Percentiles rank a stretch among this genome's conserved stretches.
Conservation (phyloP, 1,140 invertebrate species). For the Heliconius hewitsoni region DNA sequence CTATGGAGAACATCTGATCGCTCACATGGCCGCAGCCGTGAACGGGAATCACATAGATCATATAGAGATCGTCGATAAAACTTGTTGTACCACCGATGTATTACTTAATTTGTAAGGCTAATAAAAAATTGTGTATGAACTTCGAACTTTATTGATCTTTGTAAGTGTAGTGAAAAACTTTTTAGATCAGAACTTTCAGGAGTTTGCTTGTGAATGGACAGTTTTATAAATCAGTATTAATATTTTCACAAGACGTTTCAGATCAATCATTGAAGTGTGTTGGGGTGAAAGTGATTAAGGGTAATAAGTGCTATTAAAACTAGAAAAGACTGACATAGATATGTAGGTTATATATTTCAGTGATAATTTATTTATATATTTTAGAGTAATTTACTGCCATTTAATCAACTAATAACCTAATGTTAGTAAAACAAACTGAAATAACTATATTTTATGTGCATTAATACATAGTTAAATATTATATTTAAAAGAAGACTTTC, state of each 20-base stretch:
- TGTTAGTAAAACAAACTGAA: slow-evolving; percentile 7
- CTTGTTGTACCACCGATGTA: slow-evolving; percentile 69
- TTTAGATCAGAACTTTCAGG: slow-evolving; percentile 40
- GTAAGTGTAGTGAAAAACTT: slow-evolving; percentile 73
- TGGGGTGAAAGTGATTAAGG: slow-evolving; percentile 42
- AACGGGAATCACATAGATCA: slow-evolving; percentile 79
- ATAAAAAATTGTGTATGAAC: slow-evolving; percentile 79
- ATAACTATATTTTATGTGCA: slow-evolving; percentile 4
- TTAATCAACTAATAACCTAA: not conserved
- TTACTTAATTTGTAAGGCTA: slow-evolving; percentile 64
- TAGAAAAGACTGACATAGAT: slow-evolving; percentile 26
- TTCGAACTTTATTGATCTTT: slow-evolving; percentile 78
- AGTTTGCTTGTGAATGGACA: slow-evolving; percentile 27
- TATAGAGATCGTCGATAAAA: slow-evolving; percentile 77
- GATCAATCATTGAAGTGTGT: slow-evolving; percentile 23
- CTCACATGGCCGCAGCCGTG: slow-evolving; percentile 80
- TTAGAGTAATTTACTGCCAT: not conserved
- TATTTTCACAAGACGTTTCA: slow-evolving; percentile 23
- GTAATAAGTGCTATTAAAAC: slow-evolving; percentile 30
- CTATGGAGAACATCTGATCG: slow-evolving; percentile 90
- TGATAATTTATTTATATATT: slow-evolving; percentile 8
- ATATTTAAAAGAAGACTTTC: slow-evolving; percentile 1
- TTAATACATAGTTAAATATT: not conserved
- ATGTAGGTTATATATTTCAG: slow-evolving; percentile 10
- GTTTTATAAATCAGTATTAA: slow-evolving; percentile 29